Evolutionary conservation across 2,113 vertebrate species (phyloP).

Genomic region (Oryzias javanicus): DNA sequence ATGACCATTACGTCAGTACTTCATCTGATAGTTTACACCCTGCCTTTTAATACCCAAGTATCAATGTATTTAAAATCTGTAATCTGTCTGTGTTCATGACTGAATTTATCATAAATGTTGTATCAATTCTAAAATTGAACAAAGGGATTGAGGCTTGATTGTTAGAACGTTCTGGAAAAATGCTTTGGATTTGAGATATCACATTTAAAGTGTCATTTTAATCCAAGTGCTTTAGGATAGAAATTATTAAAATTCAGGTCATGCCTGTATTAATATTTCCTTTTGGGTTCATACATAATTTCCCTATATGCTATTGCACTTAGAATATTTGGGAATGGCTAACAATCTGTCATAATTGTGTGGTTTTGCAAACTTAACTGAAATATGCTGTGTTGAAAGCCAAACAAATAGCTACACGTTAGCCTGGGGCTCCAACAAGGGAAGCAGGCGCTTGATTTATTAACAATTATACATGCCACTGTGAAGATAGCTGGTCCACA

Average conservation of each 20-base stretch:
- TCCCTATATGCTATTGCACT: slow-evolving; percentile 40
- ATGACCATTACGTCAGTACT: slow-evolving; percentile 54
- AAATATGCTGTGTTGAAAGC: slow-evolving; percentile 34
- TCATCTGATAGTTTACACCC: slow-evolving; percentile 42
- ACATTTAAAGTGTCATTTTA: slow-evolving; percentile 24
- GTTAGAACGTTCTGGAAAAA: slow-evolving; percentile 7
- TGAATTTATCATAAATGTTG: background rate
- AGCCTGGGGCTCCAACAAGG: slow-evolving; percentile 31
- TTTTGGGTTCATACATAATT: slow-evolving; percentile 30
- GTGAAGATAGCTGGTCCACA: background rate
- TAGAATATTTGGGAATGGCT: slow-evolving; percentile 29
- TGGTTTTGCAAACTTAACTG: slow-evolving; percentile 28
- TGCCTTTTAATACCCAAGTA: slow-evolving; percentile 31
- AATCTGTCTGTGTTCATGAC: slow-evolving; percentile 6
- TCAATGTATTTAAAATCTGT: slow-evolving; percentile 23
- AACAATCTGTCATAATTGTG: slow-evolving; percentile 33
- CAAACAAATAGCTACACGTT: slow-evolving; percentile 33
- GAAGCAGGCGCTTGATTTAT: slow-evolving; percentile 19
- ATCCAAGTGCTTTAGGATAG: slow-evolving; percentile 12
- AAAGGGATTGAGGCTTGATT: slow-evolving; percentile 13
- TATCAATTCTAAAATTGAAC: no score
- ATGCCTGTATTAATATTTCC: slow-evolving; percentile 8
- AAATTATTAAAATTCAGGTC: slow-evolving; percentile 19
- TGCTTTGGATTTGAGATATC: slow-evolving; percentile 25
- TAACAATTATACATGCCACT: background rate